Base-by-base conservation (phyloP, 1,140 invertebrate genomes). In the Ostrea denselamellosa region DNA sequence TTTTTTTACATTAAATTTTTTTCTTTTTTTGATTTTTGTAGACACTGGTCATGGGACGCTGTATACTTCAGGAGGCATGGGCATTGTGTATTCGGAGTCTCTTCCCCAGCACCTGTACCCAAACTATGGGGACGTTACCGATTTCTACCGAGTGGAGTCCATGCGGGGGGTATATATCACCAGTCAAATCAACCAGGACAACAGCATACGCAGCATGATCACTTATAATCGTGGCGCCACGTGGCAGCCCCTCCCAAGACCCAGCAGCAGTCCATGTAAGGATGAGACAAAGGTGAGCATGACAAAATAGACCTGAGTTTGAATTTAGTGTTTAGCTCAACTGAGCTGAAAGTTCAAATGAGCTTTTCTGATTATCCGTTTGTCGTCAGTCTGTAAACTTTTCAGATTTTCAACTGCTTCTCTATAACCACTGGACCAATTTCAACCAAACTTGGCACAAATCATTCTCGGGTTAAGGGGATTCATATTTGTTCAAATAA, bases 141-240 rank as follows among this genome's bases (percentile, higher is more conserved):
- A 95, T 88, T 95, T 95, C 89, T 94, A 94, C 89, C 94, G 93
- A 71, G 92, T 95, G n/a, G 86, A 92, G 83, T 94, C 94, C 0
- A 92, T 94, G 87, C 87, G 90, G 4, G 95, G 95, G 5, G 93
- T 94, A 0, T 95, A 94, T 87, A 85, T 95, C 9, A 92, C 94
- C 44, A 95, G 93, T 90, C 94, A 95, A 90, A 92, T 95, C 85
- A 90, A 88, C 62, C 86, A 90, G 34, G 94, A 95, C 89, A 89
- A 93, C 56, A 93, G 92, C 77, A 94, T 95, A 44, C 93, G 93
- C 83, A 92, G 93, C 25, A 89, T 94, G 83, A 95, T 95, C 82
- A 91, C 94, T 2, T 94, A 91, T 85, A 92, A 95, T 85, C 88
- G 92, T 12, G 95, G 95, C 9, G 94, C 88, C 19, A 90, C 90